A percentile compares a stretch with the other conserved stretches of the same genome.
Conservation (phyloP, 1,140 invertebrate genomes). For the Aphis gossypii region DNA sequence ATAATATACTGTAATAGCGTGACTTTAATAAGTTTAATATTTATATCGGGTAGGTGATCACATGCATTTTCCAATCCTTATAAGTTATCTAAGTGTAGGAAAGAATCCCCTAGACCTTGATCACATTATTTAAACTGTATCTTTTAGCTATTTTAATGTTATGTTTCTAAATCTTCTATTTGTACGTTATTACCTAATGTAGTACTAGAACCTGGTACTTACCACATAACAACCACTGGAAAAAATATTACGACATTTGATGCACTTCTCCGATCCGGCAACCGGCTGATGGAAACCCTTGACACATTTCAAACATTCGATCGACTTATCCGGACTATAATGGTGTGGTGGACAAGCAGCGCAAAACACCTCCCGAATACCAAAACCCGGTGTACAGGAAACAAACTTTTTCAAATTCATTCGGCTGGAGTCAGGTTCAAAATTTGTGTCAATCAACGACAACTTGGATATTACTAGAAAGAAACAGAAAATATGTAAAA, state of each 20-base stretch:
- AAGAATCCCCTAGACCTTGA: no score
- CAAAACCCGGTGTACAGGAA: neutral
- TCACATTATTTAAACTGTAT: no score
- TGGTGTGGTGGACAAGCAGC: slow-evolving; percentile 34
- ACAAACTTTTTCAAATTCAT: neutral
- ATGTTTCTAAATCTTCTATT: no score
- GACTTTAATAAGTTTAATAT: no score
- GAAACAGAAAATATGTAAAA: neutral
- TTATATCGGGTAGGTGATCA: no score
- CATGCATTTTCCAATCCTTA: no score
- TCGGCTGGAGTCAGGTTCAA: neutral
- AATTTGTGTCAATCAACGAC: neutral
- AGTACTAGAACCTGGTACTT: neutral
- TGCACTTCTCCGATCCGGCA: slow-evolving; percentile 17
- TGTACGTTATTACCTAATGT: neutral
- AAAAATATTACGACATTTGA: slow-evolving; percentile 4
- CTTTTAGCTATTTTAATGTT: no score
- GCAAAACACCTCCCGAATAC: neutral
- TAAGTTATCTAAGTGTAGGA: no score
- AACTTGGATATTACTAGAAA: neutral
- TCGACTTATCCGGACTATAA: neutral
- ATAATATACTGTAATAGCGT: no score
- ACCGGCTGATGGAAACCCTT: slow-evolving; percentile 12
- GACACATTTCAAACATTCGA: neutral
- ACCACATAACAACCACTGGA: neutral